A percentile compares a stretch with the other conserved stretches of the same genome.
Conservation (phyloP, 2,888 invertebrate species). For the Aleiodes alternator region DNA sequence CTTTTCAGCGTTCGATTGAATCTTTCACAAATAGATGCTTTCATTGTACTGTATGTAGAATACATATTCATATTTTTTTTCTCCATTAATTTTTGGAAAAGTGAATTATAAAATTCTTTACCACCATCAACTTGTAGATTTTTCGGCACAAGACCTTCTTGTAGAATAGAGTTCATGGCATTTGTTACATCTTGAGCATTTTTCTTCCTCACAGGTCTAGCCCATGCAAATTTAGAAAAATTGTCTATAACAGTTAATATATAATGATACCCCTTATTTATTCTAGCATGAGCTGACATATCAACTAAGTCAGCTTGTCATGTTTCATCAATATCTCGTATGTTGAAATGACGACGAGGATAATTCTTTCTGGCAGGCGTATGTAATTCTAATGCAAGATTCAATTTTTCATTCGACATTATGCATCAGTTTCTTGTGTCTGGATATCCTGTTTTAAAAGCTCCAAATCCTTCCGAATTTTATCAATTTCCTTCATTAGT, state of each 20-base stretch:
- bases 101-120: constrained; percentile 43
- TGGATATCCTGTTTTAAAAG: too few species aligned
- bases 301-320: constrained; percentile 67
- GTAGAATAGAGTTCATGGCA: too few species aligned
- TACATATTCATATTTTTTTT: constrained; percentile 48
- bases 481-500: not conserved
- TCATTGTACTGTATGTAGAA: constrained; percentile 55
- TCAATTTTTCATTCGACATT: not conserved
- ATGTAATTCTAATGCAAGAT: constrained; percentile 67
- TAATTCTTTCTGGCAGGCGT: constrained; percentile 69
- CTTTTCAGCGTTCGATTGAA: constrained; percentile 16
- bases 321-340: constrained; percentile 65
- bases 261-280: constrained; percentile 57
- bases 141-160: too few species aligned
- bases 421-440: not conserved
- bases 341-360: constrained; percentile 47
- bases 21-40: constrained; percentile 57
- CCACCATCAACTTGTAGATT: too few species aligned
- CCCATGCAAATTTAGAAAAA: constrained; percentile 65
- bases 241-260: constrained; percentile 61
- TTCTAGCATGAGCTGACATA: constrained; percentile 58
- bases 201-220: constrained; percentile 61
- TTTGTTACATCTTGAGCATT: too few species aligned
- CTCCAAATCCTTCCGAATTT: not conserved
- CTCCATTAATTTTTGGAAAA: constrained; percentile 45